phyloP scores from a whole-genome alignment of 2,113 vertebrate species.

The Panurus biarmicus region DNA sequence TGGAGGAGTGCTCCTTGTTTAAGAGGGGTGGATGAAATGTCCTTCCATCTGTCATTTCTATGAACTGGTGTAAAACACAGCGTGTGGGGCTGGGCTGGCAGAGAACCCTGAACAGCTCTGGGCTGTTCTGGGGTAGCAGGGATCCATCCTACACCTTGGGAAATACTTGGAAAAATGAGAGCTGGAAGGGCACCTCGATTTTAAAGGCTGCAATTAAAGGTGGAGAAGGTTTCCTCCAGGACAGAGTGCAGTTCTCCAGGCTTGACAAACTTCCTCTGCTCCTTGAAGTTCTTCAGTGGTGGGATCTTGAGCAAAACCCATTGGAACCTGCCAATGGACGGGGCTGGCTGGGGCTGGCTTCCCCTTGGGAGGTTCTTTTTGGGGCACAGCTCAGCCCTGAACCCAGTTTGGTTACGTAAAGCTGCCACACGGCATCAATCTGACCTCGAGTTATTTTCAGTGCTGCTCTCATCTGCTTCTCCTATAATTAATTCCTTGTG shows the following conservation, averaged over 20 bases:
- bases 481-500: neutral
- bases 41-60: neutral
- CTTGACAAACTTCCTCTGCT: neutral
- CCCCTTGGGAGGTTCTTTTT: accelerated
- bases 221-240: neutral
- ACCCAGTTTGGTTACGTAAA: accelerated
- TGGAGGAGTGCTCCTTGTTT: neutral
- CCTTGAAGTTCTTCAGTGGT: neutral
- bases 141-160: neutral
- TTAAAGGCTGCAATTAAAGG: neutral
- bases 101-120: accelerated
- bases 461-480: neutral
- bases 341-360: accelerated
- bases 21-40: neutral
- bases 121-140: neutral
- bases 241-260: neutral
- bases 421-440: neutral
- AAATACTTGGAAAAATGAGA: neutral
- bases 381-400: accelerated
- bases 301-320: accelerated
- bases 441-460: neutral
- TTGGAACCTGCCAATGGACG: accelerated
- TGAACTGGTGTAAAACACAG: neutral
- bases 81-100: accelerated
- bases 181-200: neutral